phyloP scores from a whole-genome alignment of 1,140 invertebrate species.

The Cyphomyrmex costatus region DNA sequence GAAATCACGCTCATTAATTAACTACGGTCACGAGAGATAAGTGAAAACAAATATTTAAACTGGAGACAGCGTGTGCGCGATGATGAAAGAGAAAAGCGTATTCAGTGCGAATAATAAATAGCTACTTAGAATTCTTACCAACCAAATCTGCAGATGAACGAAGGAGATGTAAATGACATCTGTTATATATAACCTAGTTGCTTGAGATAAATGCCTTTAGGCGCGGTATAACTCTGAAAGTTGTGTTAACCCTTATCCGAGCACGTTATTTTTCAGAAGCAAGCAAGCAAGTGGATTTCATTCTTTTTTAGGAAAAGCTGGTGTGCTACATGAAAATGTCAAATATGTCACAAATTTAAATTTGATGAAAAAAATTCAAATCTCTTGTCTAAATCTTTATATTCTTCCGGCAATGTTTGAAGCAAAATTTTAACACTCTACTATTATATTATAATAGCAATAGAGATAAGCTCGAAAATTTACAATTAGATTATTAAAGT shows the following conservation, averaged over 20 bases:
- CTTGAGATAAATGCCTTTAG: conserved; percentile 36
- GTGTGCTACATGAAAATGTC: neutral
- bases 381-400: neutral
- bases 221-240: neutral
- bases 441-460: neutral
- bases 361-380: neutral
- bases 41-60: conserved; percentile 57
- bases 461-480: neutral
- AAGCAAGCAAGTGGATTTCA: neutral
- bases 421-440: neutral
- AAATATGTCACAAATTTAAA: neutral
- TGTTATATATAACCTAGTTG: conserved; percentile 11
- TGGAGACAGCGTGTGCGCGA: neutral
- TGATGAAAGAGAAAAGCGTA: conserved; percentile 49
- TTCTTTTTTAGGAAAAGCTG: neutral
- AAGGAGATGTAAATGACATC: conserved; percentile 37
- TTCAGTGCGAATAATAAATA: conserved; percentile 51
- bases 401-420: neutral
- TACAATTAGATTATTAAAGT: neutral
- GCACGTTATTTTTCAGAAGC: conserved; percentile 12
- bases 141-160: conserved; percentile 34
- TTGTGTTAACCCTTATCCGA: conserved; percentile 27
- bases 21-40: conserved; percentile 30
- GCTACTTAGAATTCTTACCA: conserved; percentile 24
- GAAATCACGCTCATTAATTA: conserved; percentile 39